Evolutionary conservation across 2,888 invertebrate species (phyloP).

Genomic region (Sarcophaga subvicina): DNA sequence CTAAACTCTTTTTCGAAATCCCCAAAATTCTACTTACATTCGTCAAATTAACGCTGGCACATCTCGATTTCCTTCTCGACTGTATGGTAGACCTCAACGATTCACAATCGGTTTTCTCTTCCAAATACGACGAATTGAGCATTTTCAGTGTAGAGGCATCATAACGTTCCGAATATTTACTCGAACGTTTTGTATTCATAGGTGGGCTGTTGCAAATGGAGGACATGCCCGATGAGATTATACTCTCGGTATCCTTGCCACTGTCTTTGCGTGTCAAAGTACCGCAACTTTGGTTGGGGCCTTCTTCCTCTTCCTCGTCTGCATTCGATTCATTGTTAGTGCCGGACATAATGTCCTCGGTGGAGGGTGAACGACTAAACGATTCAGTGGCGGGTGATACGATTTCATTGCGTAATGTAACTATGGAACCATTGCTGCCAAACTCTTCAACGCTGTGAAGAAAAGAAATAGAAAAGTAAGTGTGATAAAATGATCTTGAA

Average conservation of each 20-base stretch:
- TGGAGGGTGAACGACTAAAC: constrained; percentile 72
- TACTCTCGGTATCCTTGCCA: constrained; percentile 78
- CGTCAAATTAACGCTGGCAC: constrained; percentile 77
- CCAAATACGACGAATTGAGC: constrained; percentile 73
- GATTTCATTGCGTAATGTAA: constrained; percentile 78
- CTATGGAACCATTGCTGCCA: constrained; percentile 77
- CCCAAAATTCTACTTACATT: constrained; percentile 75
- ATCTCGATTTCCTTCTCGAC: constrained; percentile 74
- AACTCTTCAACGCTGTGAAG: constrained; percentile 75
- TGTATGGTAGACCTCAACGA: constrained; percentile 75
- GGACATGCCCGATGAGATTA: constrained; percentile 80
- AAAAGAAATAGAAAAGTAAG: background rate
- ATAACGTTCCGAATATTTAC: constrained; percentile 79
- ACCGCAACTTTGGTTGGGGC: constrained; percentile 38
- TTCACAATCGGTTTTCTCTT: constrained; percentile 77
- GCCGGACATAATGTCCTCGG: constrained; percentile 70
- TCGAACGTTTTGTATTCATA: constrained; percentile 75
- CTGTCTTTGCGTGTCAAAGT: constrained; percentile 76
- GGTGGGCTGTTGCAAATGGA: constrained; percentile 79
- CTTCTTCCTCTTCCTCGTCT: constrained; percentile 47
- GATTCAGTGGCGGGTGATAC: constrained; percentile 71
- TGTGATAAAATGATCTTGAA: background rate
- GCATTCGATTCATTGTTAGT: constrained; percentile 50
- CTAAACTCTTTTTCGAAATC: background rate
- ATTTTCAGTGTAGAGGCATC: constrained; percentile 78